phyloP scores from a whole-genome alignment of 30 jellyfish, hydroid and myxozoan genomes.

The Sanderia malayensis region DNA sequence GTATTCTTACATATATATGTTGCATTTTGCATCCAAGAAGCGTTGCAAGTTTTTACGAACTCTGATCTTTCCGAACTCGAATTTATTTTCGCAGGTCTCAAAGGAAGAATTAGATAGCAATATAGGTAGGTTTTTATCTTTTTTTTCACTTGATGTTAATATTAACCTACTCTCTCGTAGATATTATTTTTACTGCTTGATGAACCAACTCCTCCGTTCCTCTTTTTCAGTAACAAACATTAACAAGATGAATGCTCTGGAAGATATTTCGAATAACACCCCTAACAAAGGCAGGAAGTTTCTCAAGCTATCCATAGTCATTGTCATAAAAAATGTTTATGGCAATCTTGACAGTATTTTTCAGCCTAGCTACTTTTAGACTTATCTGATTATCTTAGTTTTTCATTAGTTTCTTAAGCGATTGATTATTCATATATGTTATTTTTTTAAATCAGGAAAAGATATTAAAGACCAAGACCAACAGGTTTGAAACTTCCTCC shows the following conservation, averaged over 20 bases:
- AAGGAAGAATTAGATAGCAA: slow-evolving; percentile 57
- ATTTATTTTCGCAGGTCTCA: slow-evolving; percentile 17
- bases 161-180: too few species aligned
- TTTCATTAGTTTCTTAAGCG: background rate
- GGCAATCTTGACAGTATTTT: too few species aligned
- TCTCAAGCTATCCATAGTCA: too few species aligned
- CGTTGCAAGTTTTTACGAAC: background rate
- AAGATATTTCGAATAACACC: slow-evolving; percentile 76
- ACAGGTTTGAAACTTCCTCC: too few species aligned
- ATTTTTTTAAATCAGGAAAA: slow-evolving; percentile 11
- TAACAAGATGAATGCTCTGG: slow-evolving; percentile 60
- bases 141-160: too few species aligned
- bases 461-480: slow-evolving; percentile 53
- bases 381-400: background rate
- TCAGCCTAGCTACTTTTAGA: too few species aligned
- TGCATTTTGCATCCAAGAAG: background rate
- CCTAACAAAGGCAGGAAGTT: slow-evolving; percentile 74
- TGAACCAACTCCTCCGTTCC: background rate
- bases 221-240: slow-evolving; percentile 40
- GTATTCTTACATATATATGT: too few species aligned
- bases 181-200: background rate
- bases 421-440: background rate
- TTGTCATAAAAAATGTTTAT: too few species aligned
- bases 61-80: background rate
- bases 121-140: slow-evolving; percentile 31